A percentile compares a stretch with the other conserved stretches of the same genome.
These are phyloP conservation scores for Kryptolebias ocellatus DNA, from an alignment of 2,797 vertebrate genomes.

Conservation along the genomic window DNA sequence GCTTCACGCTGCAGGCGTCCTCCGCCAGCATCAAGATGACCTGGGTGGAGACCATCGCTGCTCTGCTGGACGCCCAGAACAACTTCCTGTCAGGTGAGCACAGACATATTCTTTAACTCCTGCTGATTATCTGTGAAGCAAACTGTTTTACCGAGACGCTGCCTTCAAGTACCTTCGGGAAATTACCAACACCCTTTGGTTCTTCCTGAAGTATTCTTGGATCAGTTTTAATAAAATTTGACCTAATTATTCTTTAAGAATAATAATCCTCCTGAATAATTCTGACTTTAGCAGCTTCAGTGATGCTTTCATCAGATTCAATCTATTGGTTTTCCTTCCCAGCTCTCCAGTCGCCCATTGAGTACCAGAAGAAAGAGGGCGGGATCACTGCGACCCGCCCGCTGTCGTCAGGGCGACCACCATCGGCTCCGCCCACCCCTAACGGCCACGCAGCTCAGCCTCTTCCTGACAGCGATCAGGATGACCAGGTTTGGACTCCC, in stretches of 20 bases:
- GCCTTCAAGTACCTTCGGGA: too few relatives aligned
- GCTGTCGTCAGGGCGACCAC: slow-evolving; percentile 85
- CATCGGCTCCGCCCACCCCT: slow-evolving; percentile 89
- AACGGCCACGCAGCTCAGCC: slow-evolving; percentile 89
- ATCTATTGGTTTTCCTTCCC: slow-evolving; percentile 2
- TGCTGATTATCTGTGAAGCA: too few relatives aligned
- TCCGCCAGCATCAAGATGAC: slow-evolving; percentile 90
- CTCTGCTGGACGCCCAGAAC: slow-evolving; percentile 92
- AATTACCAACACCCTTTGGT: too few relatives aligned
- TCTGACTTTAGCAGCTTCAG: not conserved
- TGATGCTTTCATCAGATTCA: not conserved
- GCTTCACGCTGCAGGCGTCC: slow-evolving; percentile 92
- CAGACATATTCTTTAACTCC: not conserved
- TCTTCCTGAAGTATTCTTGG: too few relatives aligned
- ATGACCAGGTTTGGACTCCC: slow-evolving; percentile 83
- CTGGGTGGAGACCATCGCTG: slow-evolving; percentile 91
- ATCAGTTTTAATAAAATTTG: too few relatives aligned
- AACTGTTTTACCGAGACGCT: too few relatives aligned
- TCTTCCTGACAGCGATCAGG: slow-evolving; percentile 78
- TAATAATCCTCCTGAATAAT: not conserved
- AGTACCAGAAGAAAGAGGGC: slow-evolving; percentile 95
- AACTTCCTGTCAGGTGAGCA: slow-evolving; percentile 93
- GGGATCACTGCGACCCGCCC: slow-evolving; percentile 85
- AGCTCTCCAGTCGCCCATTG: slow-evolving; percentile 97
- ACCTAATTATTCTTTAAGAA: too few relatives aligned